Evolutionary conservation across 2,797 vertebrate species (phyloP), one percentile per base, ranked within the genome.

Genomic region (Onychomys torridus): DNA sequence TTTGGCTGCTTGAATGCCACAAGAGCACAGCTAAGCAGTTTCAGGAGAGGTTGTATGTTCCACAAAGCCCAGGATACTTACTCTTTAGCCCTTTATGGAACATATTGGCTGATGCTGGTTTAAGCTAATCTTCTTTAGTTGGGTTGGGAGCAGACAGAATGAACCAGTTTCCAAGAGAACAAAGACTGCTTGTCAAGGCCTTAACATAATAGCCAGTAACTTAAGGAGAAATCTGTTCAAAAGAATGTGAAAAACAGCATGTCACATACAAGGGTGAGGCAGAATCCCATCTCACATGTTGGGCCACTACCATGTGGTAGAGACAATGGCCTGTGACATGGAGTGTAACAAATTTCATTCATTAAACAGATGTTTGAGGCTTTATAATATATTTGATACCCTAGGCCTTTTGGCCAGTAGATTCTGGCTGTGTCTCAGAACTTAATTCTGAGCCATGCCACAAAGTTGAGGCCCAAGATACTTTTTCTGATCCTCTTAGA

Each of bases 401-500:
- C 25, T 19, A 65, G 52, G 21, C 2, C 5, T 9, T 59, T 19
- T 17, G 43, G 12, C 43, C 37, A 73, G 82, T 14, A 89, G 55
- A 71, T 29, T 29, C 40, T 6, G 2, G 29, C 5, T 49, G 7
- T 46, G 27, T 55, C 25, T 32, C 16, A 86, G 46, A 90, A 73
- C 63, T 86, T 43, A 82, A 89, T 37, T 95, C 71, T 93, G 87
- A 88, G 55, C 10, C 14, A 10, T 1, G 37, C 61, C 69, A 71
- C 40, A 88, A 79, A 27, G 12, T 79, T 63, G 75, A n/a, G 32
- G 40, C 29, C 19, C 19, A 17, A 55, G 34, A 73, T 63, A 13
- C 57, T 90, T 89, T 94, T 92, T 77, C 75, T 90, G 67, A 87
- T 76, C 52, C 86, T 59, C 40, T 90, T 46, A 61, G 67, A n/a